Conservation (phyloP, 1,140 invertebrate species). For the Drosophila kepulauana region DNA sequence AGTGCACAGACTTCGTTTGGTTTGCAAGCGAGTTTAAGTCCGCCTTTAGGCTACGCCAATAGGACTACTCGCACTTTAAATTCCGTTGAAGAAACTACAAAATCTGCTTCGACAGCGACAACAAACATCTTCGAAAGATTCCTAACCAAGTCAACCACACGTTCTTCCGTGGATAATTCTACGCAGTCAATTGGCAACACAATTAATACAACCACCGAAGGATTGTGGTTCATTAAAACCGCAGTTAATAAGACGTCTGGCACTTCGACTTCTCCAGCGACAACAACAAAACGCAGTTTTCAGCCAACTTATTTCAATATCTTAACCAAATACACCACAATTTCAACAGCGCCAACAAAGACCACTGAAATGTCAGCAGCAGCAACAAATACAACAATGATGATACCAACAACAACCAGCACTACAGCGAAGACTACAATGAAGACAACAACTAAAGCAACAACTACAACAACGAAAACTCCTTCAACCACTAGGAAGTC, state of each 20-base stretch:
- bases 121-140: not conserved
- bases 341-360: not conserved
- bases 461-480: not conserved
- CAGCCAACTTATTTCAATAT: not conserved
- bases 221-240: not conserved
- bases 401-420: not conserved
- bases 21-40: not conserved
- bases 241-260: not conserved
- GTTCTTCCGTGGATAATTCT: not conserved
- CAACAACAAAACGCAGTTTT: not conserved
- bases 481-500: not conserved
- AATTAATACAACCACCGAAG: not conserved
- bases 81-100: not conserved
- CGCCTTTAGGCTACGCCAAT: not conserved
- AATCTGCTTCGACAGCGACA: not conserved
- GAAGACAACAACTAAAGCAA: not conserved
- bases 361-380: not conserved
- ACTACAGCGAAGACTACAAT: not conserved
- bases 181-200: not conserved
- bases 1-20: not conserved
- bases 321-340: slow-evolving; percentile 1
- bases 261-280: not conserved
- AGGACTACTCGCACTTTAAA: not conserved
- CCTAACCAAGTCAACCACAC: not conserved
- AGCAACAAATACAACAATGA: not conserved